Evolutionary conservation across 2,888 invertebrate genomes (phyloP), one percentile per base, ranked within the genome.

Genomic region (Caenorhabditis sp.): DNA sequence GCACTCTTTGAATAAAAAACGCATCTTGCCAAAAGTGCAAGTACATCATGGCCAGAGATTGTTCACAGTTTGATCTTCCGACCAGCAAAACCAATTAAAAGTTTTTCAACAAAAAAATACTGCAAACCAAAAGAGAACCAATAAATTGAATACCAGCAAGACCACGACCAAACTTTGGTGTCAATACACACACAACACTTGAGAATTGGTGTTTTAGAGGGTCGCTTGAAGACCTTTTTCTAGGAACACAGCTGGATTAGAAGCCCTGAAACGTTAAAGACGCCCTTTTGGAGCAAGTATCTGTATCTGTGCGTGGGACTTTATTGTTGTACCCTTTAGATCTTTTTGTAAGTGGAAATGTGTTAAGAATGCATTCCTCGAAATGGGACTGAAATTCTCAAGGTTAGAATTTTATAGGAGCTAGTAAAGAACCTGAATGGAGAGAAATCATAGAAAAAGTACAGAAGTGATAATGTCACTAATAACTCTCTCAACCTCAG

Each of bases 11-110:
- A 38, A 38, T n/a, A 3, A 22, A 22, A 14, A 41, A 41, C 41
- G 56, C 56, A 38, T 47, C 7, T 47, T 47, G 6, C 19, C 19
- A 5, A 19, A n/a, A 47, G 19, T 19, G 47, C 8, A 28, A 22
- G 47, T 59, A 59, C 59, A 59, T 38, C 8, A 38, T 10, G 59
- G 5, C 38, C 59, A 38, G 38, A 31, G 19, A 38, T 19, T 47
- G 47, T 61, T 24, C 61, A 24, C 19, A 61, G 59, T 59, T 59
- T 59, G 59, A 38, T 59, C 59, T 58, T 28, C 8, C 44, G 16
- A 44, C 14, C 19, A n/a, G 19, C 16, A 31, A 56, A 56, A 56
- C 56, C 28, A 26, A 26, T 28, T 31, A 12, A 31, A 10, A 8
- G 19, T 31, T 59, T 59, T 35, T 35, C 35, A 22, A 22, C 0